A percentile compares a stretch with the other conserved stretches of the same genome.
Conservation (phyloP, 2,797 vertebrate genomes). For the Rachycentron canadum region DNA sequence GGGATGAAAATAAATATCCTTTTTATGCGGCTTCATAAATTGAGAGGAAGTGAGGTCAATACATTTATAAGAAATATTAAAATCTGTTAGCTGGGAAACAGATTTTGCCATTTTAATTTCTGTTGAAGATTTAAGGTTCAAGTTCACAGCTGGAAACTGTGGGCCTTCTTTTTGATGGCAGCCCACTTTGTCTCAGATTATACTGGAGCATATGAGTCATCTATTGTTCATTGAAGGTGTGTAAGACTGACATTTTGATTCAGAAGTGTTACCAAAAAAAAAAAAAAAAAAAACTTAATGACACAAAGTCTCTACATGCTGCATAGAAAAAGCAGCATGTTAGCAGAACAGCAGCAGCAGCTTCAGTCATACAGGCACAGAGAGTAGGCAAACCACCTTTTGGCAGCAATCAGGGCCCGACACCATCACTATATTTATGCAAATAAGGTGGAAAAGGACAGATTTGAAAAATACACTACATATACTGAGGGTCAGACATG, state of each 20-base stretch:
- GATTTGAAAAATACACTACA: neutral
- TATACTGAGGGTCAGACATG: too few species aligned
- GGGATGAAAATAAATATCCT: slow-evolving; percentile 22
- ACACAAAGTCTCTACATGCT: too few species aligned
- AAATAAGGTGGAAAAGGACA: neutral
- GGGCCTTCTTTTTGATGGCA: neutral
- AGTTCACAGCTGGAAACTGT: neutral
- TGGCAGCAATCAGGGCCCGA: neutral
- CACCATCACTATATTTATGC: neutral
- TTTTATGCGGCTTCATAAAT: neutral
- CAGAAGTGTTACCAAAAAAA: neutral
- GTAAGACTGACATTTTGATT: neutral
- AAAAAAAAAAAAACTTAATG: too few species aligned
- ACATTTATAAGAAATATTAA: neutral
- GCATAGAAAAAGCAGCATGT: neutral
- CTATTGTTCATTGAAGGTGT: neutral
- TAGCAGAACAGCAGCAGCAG: neutral
- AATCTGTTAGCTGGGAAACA: neutral
- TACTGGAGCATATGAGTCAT: neutral
- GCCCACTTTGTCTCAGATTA: too few species aligned
- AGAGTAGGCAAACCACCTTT: neutral
- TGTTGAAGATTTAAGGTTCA: neutral
- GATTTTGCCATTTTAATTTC: neutral
- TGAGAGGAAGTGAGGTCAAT: neutral
- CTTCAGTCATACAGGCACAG: neutral